Conservation (phyloP, 2,797 vertebrate genomes). For the Rallus crepitans region DNA sequence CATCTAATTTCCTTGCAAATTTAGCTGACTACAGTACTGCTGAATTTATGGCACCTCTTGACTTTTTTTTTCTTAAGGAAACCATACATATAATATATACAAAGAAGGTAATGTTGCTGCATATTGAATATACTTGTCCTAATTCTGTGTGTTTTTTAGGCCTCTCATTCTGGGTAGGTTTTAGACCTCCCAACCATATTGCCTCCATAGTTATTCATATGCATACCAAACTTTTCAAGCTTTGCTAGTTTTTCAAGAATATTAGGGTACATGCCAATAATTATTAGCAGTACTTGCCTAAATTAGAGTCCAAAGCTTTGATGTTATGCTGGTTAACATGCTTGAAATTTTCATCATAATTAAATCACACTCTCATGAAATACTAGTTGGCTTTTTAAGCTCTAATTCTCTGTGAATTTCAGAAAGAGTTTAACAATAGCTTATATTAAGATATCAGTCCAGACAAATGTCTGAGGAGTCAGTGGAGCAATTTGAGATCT, state of each 20-base stretch:
- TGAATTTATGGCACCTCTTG: background rate
- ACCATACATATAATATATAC: background rate
- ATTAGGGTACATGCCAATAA: background rate
- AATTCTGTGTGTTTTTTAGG: background rate
- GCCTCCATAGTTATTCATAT: background rate
- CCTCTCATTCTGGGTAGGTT: background rate
- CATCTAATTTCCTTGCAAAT: background rate
- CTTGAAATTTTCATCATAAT: background rate
- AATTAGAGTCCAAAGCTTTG: background rate
- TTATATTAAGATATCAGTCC: background rate
- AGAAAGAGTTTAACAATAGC: background rate
- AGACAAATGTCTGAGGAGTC: background rate
- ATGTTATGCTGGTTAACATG: background rate
- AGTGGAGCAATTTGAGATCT: background rate
- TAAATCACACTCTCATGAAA: background rate
- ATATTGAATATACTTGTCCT: background rate
- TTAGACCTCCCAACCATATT: background rate
- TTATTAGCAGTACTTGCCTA: background rate
- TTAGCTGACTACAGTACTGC: background rate
- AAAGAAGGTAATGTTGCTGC: background rate
- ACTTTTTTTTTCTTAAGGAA: background rate
- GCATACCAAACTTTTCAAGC: background rate
- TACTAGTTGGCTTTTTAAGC: background rate
- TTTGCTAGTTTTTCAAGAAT: background rate
- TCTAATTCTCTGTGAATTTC: background rate